phyloP scores from a whole-genome alignment of 2,888 invertebrate species.

The Acleris cristana region DNA sequence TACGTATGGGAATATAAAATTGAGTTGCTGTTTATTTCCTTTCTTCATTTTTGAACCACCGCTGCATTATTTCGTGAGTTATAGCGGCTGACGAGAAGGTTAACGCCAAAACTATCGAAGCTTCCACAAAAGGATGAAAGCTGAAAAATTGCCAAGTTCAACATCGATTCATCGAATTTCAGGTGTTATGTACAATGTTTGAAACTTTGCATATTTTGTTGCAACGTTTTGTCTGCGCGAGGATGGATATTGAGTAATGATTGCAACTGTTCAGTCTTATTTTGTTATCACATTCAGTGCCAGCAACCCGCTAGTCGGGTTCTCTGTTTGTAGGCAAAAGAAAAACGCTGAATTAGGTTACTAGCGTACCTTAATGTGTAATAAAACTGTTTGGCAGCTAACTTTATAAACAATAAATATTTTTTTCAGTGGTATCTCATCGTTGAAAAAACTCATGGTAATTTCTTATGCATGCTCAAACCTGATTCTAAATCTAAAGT shows the following conservation, averaged over 20 bases:
- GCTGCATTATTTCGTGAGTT: slow-evolving; percentile 74
- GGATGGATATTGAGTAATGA: neutral
- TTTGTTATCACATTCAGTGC: no score
- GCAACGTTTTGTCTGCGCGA: slow-evolving; percentile 16
- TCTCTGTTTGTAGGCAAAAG: no score
- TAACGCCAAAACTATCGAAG: slow-evolving; percentile 63
- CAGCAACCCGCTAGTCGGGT: no score
- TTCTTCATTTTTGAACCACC: slow-evolving; percentile 69
- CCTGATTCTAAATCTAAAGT: no score
- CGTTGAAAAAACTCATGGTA: no score
- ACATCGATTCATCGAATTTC: slow-evolving; percentile 59
- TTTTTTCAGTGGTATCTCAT: no score
- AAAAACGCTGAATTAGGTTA: no score
- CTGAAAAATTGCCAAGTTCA: slow-evolving; percentile 50
- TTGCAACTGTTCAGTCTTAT: no score
- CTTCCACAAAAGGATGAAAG: slow-evolving; percentile 55
- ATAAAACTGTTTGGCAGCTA: no score
- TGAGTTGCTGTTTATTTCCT: slow-evolving; percentile 64
- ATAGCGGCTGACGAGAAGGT: slow-evolving; percentile 63
- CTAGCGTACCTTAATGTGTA: no score
- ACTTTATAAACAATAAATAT: no score
- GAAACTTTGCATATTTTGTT: slow-evolving; percentile 43
- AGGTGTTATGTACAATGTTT: slow-evolving; percentile 52
- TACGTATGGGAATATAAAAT: slow-evolving; percentile 45
- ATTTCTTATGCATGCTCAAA: no score